Conservation (phyloP, 2,113 vertebrate genomes). For the Circaetus cinerascens region DNA sequence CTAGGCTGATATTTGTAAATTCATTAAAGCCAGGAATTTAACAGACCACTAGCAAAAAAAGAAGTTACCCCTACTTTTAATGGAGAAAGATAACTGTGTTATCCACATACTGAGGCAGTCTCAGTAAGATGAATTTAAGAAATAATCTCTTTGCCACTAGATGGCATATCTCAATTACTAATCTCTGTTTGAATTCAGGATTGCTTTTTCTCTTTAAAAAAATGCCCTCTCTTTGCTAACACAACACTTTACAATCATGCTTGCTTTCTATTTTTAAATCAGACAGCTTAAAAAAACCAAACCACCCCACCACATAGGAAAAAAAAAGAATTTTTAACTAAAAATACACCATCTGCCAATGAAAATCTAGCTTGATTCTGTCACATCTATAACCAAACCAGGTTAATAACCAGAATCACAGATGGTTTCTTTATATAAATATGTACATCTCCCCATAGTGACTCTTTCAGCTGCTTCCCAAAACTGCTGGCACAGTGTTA, state of each 20-base stretch:
- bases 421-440: constrained; percentile 52
- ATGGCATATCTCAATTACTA: constrained; percentile 22
- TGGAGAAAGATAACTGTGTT: neutral
- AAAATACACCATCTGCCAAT: constrained; percentile 36
- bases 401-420: constrained; percentile 43
- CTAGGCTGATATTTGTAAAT: neutral
- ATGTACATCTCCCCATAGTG: neutral
- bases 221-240: neutral
- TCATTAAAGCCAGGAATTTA: neutral
- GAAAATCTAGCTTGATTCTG: constrained; percentile 1
- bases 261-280: neutral
- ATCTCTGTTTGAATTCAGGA: neutral
- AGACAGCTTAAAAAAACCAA: neutral
- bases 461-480: neutral
- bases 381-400: neutral
- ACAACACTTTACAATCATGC: neutral
- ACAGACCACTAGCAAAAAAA: neutral
- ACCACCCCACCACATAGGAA: neutral
- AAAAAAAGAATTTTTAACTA: neutral
- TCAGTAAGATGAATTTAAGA: neutral
- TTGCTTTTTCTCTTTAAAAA: neutral
- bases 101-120: neutral
- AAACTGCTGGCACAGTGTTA: neutral
- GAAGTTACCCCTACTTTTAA: neutral
- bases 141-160: constrained; percentile 22